Evolutionary conservation across 2,113 vertebrate species (phyloP).

Genomic region (Chaetops frenatus): DNA sequence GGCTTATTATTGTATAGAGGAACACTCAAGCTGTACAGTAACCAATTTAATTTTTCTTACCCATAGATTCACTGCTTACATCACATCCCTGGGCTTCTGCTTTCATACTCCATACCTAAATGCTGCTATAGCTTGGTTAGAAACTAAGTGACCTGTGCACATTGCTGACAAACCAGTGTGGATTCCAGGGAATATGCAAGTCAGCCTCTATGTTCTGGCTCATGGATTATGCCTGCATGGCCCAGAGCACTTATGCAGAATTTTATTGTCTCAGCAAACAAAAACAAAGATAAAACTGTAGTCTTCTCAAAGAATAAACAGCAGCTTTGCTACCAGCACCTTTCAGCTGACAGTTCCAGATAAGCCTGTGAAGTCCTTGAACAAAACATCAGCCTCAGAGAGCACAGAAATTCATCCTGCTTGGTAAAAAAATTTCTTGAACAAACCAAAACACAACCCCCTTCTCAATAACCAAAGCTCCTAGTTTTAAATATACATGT

Average conservation of each 20-base stretch:
- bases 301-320: background rate
- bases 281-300: background rate
- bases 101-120: background rate
- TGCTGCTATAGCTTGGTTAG: background rate
- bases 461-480: background rate
- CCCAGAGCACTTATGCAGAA: background rate
- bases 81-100: background rate
- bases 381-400: background rate
- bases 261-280: background rate
- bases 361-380: background rate
- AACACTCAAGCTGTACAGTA: background rate
- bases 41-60: background rate
- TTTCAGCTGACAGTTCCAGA: background rate
- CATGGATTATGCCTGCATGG: background rate
- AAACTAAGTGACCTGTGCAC: background rate
- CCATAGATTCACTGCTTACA: background rate
- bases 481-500: background rate
- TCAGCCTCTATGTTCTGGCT: background rate
- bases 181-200: background rate
- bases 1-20: rapidly evolving
- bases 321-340: background rate
- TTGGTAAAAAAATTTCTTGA: background rate
- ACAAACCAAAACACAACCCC: background rate
- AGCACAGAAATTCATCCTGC: background rate
- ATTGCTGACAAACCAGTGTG: background rate